Evolutionary conservation across 30 jellyfish, hydroid and myxozoan genomes (phyloP), one percentile per base, ranked within the genome.

Genomic region (Pelagia noctiluca): DNA sequence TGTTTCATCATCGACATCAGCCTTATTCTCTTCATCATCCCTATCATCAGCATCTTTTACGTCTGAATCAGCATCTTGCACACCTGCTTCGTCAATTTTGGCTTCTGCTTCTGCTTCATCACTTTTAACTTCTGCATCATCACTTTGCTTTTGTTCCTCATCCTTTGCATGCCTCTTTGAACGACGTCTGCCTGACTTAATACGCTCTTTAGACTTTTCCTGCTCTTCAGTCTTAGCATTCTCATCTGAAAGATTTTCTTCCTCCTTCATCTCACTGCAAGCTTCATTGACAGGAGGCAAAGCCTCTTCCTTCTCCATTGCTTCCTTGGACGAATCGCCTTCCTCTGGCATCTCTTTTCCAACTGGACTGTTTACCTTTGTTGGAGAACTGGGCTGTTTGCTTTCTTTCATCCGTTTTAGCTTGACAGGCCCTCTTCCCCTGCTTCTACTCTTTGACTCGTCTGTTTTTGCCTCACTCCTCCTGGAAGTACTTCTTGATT

Each of bases 361-460:
- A n/a, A n/a, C n/a, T n/a, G n/a, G n/a, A n/a, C n/a, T n/a, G n/a
- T n/a, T n/a, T n/a, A n/a, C n/a, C n/a, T n/a, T n/a, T n/a, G n/a
- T n/a, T 42, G 91, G 91, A 22, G 91, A 81, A 29, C 50, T 81
- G 23, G 38, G 78, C 19, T 52, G 82, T 23, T 62, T 57, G 21
- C 76, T 47, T 32, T 65, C 91, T 35, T 81, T 81, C 50, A 82
- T 64, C 53, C 91, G 48, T 35, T 81, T 81, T 50, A 81, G 68
- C 79, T 66, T 81, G 35, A 81, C 91, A 1, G 91, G 91, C 31
- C 91, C 91, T 60, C 75, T 36, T 57, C 77, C 29, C 22, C 84
- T 22, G 50, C 35, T 16, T 22, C 35, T 81, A 83, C 0, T 42
- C 37, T 23, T 49, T 81, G 30, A 62, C 34, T 18, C 50, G 68